These are phyloP conservation scores for Balaeniceps rex DNA, from an alignment of 2,113 vertebrate genomes.

Conservation along the genomic window DNA sequence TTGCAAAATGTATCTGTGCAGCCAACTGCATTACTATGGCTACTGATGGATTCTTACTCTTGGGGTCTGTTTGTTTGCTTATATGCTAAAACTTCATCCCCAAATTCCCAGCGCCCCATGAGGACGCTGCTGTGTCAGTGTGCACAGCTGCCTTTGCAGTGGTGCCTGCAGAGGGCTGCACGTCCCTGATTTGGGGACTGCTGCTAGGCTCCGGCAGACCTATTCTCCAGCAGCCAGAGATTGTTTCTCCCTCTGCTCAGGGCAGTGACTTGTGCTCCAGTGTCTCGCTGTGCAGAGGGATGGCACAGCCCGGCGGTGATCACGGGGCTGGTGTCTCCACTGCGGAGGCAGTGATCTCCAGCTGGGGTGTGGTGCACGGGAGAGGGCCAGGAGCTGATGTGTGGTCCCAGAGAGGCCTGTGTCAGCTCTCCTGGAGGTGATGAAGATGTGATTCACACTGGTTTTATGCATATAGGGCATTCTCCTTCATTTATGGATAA, in stretches of 20 bases:
- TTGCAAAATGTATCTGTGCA: background rate
- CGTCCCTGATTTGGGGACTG: rapidly evolving
- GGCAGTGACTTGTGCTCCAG: background rate
- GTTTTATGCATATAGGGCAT: background rate
- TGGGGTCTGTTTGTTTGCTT: background rate
- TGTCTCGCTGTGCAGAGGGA: background rate
- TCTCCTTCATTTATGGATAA: background rate
- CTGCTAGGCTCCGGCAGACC: background rate
- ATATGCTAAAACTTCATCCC: background rate
- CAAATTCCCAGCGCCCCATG: rapidly evolving
- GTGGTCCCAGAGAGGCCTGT: background rate
- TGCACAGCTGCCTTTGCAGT: background rate
- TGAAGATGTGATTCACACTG: background rate
- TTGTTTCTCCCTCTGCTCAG: background rate
- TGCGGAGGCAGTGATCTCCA: background rate
- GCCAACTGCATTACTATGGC: background rate
- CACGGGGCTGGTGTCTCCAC: background rate
- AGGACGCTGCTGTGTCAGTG: background rate
- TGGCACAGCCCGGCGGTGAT: rapidly evolving
- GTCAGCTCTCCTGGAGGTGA: background rate
- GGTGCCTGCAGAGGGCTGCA: rapidly evolving
- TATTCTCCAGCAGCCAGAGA: background rate
- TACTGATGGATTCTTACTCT: background rate
- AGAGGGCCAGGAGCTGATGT: background rate
- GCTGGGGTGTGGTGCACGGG: background rate